Conservation (phyloP, 2,797 vertebrate species). For the Nothura maculosa region DNA sequence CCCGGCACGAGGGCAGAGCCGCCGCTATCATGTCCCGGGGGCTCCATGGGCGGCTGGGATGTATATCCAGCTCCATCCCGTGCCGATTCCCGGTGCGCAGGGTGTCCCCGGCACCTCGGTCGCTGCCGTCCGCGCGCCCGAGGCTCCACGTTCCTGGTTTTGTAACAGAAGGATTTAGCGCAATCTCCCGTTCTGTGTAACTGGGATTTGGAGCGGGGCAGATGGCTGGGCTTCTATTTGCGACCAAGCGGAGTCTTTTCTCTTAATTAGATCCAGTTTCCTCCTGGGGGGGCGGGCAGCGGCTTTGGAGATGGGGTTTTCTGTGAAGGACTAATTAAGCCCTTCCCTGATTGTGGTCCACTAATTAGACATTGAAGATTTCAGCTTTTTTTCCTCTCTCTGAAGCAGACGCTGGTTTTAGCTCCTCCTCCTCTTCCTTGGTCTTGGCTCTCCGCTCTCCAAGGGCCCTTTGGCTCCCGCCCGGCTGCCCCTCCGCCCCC, state of each 20-base stretch:
- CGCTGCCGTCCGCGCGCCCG: not conserved
- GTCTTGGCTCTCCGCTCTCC: not conserved
- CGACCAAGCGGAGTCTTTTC: conserved; percentile 31
- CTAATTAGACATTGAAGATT: conserved; percentile 60
- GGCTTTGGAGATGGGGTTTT: conserved; percentile 60
- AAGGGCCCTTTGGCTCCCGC: accelerated
- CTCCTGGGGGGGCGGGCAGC: conserved; percentile 38
- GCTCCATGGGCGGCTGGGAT: too few species aligned
- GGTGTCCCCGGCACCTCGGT: not conserved
- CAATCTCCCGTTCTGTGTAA: conserved; percentile 34
- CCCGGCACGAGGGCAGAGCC: too few species aligned
- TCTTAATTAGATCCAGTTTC: conserved; percentile 69
- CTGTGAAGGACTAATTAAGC: conserved; percentile 69
- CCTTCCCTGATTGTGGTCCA: conserved; percentile 48
- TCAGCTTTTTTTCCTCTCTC: not conserved
- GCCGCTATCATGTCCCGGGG: too few species aligned
- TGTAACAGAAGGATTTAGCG: conserved; percentile 53
- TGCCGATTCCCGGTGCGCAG: not conserved
- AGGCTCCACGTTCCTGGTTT: conserved; percentile 22
- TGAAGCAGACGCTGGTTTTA: not conserved
- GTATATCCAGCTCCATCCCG: too few species aligned
- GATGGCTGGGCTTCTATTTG: conserved; percentile 59
- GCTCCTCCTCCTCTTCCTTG: not conserved
- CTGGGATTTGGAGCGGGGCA: conserved; percentile 60
- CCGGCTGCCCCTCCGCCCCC: not conserved